Percentiles rank a stretch among this genome's conserved stretches.
Evolutionary conservation across 2,797 vertebrate genomes (phyloP).

Genomic region (Uromys caudimaculatus): DNA sequence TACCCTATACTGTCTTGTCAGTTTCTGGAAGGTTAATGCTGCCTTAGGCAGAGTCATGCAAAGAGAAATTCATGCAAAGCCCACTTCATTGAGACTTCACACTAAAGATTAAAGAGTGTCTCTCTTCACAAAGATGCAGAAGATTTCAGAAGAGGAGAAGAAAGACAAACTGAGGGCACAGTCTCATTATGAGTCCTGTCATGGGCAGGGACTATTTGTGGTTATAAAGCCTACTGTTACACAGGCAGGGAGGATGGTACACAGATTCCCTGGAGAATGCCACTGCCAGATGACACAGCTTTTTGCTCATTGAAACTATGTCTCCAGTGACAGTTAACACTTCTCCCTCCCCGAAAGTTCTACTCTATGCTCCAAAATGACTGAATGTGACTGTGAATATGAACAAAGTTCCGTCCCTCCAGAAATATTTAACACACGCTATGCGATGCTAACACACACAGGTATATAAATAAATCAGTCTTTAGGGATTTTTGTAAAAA

Average conservation of each 20-base stretch:
- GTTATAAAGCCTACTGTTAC: neutral
- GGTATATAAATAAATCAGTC: neutral
- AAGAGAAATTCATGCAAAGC: conserved; percentile 2
- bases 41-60: neutral
- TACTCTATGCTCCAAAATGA: neutral
- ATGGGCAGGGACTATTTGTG: neutral
- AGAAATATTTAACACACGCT: neutral
- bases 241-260: rapidly evolving
- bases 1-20: neutral
- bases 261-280: neutral
- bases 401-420: neutral
- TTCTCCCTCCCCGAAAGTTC: neutral
- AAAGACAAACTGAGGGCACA: neutral
- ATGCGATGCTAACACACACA: neutral
- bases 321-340: neutral
- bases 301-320: neutral
- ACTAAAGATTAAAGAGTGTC: neutral
- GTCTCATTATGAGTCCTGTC: neutral
- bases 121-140: neutral
- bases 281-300: neutral
- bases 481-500: neutral
- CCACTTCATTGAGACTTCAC: neutral
- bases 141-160: neutral
- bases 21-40: neutral
- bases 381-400: neutral